Evolutionary conservation across 2,113 vertebrate genomes (phyloP), one percentile per base, ranked within the genome.

Genomic region (Chamaea fasciata): DNA sequence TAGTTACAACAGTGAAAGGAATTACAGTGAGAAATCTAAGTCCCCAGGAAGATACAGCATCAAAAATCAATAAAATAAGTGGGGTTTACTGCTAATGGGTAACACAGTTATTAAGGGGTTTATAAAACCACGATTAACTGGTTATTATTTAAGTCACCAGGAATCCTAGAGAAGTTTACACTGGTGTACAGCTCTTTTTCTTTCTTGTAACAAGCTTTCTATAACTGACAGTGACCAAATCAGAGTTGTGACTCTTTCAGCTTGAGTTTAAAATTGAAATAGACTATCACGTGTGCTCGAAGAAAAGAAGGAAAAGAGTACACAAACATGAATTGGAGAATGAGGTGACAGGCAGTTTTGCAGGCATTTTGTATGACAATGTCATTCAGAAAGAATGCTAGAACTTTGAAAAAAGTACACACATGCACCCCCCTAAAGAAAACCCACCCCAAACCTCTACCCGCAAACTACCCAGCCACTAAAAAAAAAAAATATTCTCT

Each of bases 381-480:
- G 3, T 71, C 27, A n/a, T 71, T 87, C 4, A n/a, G 27, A 89
- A 95, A 60, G 41, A 62, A 15, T 13, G 5, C 8, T 65, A 35
- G 63, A 74, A 67, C 27, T 35, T 67, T 12, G 10, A 9, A 41
- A 74, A 62, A 52, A 12, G 23, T 42, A 15, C 8, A 21, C 7
- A 12, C 15, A 37, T 46, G 44, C 19, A 46, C 44, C 14, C 15
- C 28, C 8, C 9, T 42, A n/a, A 59, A 44, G 9, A 83, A 31
- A 41, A 28, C 2, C 7, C 19, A 41, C 30, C 52, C 2, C 15
- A 31, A 53, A 37, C 19, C 28, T 37, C 42, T 55, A 31, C 20
- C 9, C 4, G n/a, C 47, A 49, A 35, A 41, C 33, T 37, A 5
- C 1, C 1, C 11, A 23, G 4, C 26, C 0, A 1, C 8, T 33